Evolutionary conservation across 2,888 invertebrate species (phyloP), one percentile per base, ranked within the genome.

Genomic region (Himalopsyche japonica): DNA sequence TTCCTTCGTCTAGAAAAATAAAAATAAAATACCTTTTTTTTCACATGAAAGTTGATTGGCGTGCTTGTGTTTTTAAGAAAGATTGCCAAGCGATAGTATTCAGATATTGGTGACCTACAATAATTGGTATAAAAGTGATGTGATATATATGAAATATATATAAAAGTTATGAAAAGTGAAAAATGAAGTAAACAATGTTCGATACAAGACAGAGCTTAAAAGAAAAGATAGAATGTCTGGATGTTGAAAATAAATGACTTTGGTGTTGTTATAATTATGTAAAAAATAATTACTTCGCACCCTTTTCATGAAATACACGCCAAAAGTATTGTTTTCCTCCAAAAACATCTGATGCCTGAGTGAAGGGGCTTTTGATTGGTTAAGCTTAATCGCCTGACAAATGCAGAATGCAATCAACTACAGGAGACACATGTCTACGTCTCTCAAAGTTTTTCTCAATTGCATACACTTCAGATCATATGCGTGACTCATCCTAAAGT

Each of bases 351-450:
- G 70, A 70, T 70, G 70, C 27, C 15, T 15, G 24, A 27, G 70
- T 3, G 76, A 47, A n/a, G 81, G 76, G 81, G 76, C 47, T 81
- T 85, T 85, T 82, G 85, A 85, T 85, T 82, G 80, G 85, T 80
- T 82, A 64, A 27, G 32, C 82, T 81, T 85, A 85, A 85, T 85
- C 82, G 85, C 81, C 85, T 85, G 85, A 85, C 85, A 85, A 85
- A 83, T 76, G 80, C 85, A 85, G 83, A 82, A 85, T 83, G 81
- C 80, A 78, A 83, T 85, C 85, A 82, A 81, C 80, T 76, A 80
- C 78, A 49, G 27, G 81, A 81, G 79, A 37, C 77, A 76, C 79
- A 82, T 79, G 43, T 70, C 84, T 70, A 20, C 6, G 34, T 12
- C 64, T 24, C 27, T 43, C 47, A 47, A 70, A 70, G 24, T 30